Base-by-base conservation (phyloP, 2,888 invertebrate species). In the Volucella bombylans region DNA sequence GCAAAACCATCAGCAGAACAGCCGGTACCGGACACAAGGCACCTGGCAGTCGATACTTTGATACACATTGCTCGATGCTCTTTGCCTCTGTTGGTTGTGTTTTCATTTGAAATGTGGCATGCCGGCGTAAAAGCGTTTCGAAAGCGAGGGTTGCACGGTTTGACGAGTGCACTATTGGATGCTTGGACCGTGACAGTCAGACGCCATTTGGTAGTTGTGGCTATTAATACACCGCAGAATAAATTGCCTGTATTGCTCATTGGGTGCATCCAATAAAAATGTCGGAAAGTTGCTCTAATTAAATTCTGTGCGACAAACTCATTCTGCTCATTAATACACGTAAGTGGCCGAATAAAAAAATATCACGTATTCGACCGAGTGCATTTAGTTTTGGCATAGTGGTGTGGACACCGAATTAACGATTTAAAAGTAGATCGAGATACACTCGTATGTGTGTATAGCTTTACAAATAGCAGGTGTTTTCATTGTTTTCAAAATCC, bases 181-280 rank as follows among this genome's bases (percentile, higher is more conserved):
- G 23, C 23, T n/a, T n/a, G 11, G 41, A 39, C 49, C 43, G 31
- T 54, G 11, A 14, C 65, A 18, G 52, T 55, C 64, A 23, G 52
- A 15, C 64, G 68, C 55, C 71, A 71, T 55, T 31, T 45, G 50
- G 64, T 38, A 71, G 31, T 54, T 18, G 11, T 12, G 52, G 50
- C 80, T 76, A 83, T 64, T 76, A 68, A 81, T 81, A 81, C 12
- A 41, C 72, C 55, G 31, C 57, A 59, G 39, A 81, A 81, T 59
- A 72, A 81, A 85, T 85, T 81, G 72, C 57, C 76, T 65, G 67
- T 80, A 47, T 61, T 62, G 68, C 81, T 85, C 77, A 85, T 85
- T 85, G 81, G 64, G 81, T 76, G 85, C 80, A 81, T 85, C 72
- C 81, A 81, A 77, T 81, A 81, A 77, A 81, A 85, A 81, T 85